Evolutionary conservation across 2,888 invertebrate species (phyloP), one percentile per base, ranked within the genome.

Genomic region (Leptura quadrifasciata): DNA sequence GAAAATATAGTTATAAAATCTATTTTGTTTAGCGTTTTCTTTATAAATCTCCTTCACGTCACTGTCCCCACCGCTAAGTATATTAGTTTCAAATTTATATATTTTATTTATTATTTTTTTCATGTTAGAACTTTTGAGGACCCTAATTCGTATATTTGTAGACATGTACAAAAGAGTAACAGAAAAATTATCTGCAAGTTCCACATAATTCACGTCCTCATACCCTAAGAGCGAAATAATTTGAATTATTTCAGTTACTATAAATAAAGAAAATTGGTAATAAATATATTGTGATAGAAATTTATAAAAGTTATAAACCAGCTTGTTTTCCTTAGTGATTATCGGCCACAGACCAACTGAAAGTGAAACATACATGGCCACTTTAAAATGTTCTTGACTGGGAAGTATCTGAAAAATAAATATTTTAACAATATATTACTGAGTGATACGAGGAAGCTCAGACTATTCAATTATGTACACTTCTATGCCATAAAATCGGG

Each of bases 301-400:
- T 20, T 18, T 27, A 15, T 69, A 69, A 0, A 69, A 1, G 5
- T 17, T 20, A 15, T 17, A 15, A 20, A 35, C 12, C 17, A 6
- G 2, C 9, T 55, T 55, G 31, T 69, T 55, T 21, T 57, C n/a
- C 9, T 31, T 18, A 31, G 35, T 31, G 24, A 69, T n/a, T 15
- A 58, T 15, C 4, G 69, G 69, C 69, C 69, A 69, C 10, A 69
- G 15, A 4, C 69, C 69, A 15, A 69, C 17, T 10, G n/a, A 57
- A 15, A 57, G 12, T 1, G 54, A 55, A 10, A 31, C 4, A 35
- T 57, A 57, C 69, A 35, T 69, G 0, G 58, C 35, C 52, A 69
- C 69, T 39, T 35, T 57, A 31, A 69, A 58, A n/a, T 69, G 69
- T n/a, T 18, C 31, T 8, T 35, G 17, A 15, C 35, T 2, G 12